Evolutionary conservation across 1,140 invertebrate genomes (phyloP).

Genomic region (Pseudomyrmex gracilis): DNA sequence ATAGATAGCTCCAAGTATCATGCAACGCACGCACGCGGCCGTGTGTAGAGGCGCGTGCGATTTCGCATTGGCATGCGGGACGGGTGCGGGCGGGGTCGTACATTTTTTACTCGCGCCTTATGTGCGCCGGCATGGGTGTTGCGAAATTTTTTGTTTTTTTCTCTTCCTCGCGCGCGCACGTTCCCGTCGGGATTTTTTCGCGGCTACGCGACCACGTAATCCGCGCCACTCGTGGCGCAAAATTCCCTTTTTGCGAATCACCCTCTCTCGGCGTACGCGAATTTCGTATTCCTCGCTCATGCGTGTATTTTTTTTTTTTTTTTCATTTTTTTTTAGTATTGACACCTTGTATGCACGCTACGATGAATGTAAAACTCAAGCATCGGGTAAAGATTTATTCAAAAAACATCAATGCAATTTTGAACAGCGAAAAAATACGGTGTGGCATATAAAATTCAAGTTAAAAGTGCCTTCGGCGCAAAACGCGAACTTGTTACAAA

Average conservation of each 20-base stretch:
- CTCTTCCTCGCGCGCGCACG: not conserved
- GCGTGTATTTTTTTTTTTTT: not conserved
- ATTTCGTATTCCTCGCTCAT: slow-evolving; percentile 16
- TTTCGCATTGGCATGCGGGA: slow-evolving; percentile 65
- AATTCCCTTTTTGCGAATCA: slow-evolving; percentile 25
- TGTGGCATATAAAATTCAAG: not conserved
- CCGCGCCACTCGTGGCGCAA: slow-evolving; percentile 25
- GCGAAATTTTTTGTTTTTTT: not conserved
- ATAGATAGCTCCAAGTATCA: slow-evolving; percentile 35
- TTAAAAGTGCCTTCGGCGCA: slow-evolving; percentile 1
- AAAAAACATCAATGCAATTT: not conserved
- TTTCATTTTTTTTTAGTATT: slow-evolving; percentile 15
- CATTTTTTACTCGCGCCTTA: slow-evolving; percentile 54
- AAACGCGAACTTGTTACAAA: not conserved
- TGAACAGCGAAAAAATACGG: not conserved
- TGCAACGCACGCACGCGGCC: slow-evolving; percentile 62
- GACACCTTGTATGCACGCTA: not conserved
- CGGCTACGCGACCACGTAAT: slow-evolving; percentile 52
- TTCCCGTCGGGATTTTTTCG: slow-evolving; percentile 51
- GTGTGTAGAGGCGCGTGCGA: slow-evolving; percentile 50
- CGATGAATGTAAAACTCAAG: slow-evolving; percentile 18
- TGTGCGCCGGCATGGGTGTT: not conserved
- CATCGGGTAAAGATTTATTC: not conserved
- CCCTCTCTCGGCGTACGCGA: not conserved
- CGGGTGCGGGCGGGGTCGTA: slow-evolving; percentile 62